Evolutionary conservation across 2,888 invertebrate species (phyloP).

Genomic region (Drosophila demipolita): DNA sequence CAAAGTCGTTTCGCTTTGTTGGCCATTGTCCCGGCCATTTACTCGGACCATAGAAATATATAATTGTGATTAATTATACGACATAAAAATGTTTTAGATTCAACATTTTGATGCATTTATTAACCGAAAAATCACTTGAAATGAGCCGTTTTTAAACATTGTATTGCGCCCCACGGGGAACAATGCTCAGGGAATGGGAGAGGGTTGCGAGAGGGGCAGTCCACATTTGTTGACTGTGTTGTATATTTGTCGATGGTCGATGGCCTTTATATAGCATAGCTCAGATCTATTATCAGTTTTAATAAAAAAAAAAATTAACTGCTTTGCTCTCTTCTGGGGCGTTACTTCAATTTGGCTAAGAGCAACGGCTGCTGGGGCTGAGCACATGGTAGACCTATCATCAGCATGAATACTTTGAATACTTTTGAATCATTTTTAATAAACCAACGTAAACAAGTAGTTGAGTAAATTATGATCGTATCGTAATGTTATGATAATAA

Average conservation of each 20-base stretch:
- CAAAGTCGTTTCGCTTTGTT: slow-evolving; percentile 75
- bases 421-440: slow-evolving; percentile 28
- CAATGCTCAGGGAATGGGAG: not conserved
- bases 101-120: slow-evolving; percentile 79
- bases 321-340: slow-evolving; percentile 38
- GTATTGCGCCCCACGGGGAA: slow-evolving; percentile 38
- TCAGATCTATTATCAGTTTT: slow-evolving; percentile 68
- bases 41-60: slow-evolving; percentile 75
- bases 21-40: slow-evolving; percentile 76
- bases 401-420: slow-evolving; percentile 51
- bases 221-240: slow-evolving; percentile 14
- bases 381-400: slow-evolving; percentile 37
- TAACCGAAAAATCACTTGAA: slow-evolving; percentile 77
- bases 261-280: slow-evolving; percentile 14
- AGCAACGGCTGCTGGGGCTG: slow-evolving; percentile 29
- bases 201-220: not conserved
- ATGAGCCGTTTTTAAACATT: slow-evolving; percentile 66
- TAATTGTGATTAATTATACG: slow-evolving; percentile 81
- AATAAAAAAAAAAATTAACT: slow-evolving; percentile 62
- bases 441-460: slow-evolving; percentile 47
- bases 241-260: slow-evolving; percentile 44
- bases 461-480: slow-evolving; percentile 43
- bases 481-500: slow-evolving; percentile 16
- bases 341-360: slow-evolving; percentile 30
- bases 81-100: slow-evolving; percentile 79